Base-by-base conservation (phyloP, 2,113 vertebrate genomes). In the Tragelaphus scriptus region DNA sequence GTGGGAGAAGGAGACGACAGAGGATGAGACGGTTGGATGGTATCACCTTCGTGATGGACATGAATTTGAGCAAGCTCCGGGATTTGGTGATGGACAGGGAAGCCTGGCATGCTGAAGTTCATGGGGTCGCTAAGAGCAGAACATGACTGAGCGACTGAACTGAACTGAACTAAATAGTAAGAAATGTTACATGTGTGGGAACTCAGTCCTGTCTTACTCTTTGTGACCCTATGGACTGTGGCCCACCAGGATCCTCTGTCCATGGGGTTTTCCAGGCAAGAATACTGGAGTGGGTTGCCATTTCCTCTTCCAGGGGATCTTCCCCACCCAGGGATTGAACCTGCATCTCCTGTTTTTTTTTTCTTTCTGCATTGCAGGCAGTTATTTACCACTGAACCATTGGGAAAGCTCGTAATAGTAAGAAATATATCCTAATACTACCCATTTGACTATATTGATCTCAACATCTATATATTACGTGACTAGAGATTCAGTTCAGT, bases 141-240 rank as follows among this genome's bases (percentile, higher is more conserved):
- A 40, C 21, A 71, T 23, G 19, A 40, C n/a, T 71, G 68, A 71
- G 19, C 19, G 23, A 59, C 58, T 59, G 58, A 40, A 23, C 71
- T 23, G 21, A 9, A 5, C 5, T 55, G 56, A 11, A 85, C 17
- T 44, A 49, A 91, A 49, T 5, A 12, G 12, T 81, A 90, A 94
- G 16, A 88, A 77, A 53, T 12, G 12, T 44, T 77, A 77, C 1
- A 0, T 77, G 71, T 77, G 11, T 44, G 12, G 2, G 23, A 25
- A 77, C 40, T 77, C 40, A 44, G 40, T 77, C 23, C 23, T 77
- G 23, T 77, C 40, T 44, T 40, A 44, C 2, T 14, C 12, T 77
- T 40, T 75, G 36, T 0, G 1, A 44, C 1, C 6, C 40, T 26
- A 14, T 77, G 40, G 40, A 44, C 12, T 77, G 23, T 44, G 23